A percentile compares a stretch with the other conserved stretches of the same genome.
These are phyloP conservation scores for Altica lythri DNA, from an alignment of 2,888 invertebrate genomes.

Conservation along the genomic window DNA sequence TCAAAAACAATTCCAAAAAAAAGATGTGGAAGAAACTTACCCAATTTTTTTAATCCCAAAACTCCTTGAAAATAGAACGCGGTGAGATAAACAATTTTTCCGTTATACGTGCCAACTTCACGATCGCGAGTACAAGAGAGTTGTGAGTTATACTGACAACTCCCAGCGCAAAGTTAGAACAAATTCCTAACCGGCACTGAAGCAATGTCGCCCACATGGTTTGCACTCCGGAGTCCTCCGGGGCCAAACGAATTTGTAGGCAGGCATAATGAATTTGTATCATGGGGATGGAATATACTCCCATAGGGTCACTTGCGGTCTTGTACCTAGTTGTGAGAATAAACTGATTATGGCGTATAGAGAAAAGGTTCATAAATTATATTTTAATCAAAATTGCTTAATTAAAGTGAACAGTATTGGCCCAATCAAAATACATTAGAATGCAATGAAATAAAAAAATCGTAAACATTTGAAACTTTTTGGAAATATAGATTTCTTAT, in stretches of 20 bases:
- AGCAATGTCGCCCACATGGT: constrained; percentile 28
- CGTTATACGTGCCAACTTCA: background rate
- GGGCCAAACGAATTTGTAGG: constrained; percentile 14
- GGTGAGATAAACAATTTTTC: background rate
- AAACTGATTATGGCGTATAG: too few species aligned
- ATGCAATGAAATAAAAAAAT: too few species aligned
- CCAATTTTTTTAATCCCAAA: background rate
- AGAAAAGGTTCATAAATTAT: too few species aligned
- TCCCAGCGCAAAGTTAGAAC: constrained; percentile 22
- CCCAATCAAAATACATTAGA: too few species aligned
- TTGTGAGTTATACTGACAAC: constrained; percentile 10
- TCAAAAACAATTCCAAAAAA: too few species aligned
- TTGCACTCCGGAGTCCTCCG: constrained; percentile 30
- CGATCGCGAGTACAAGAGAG: background rate
- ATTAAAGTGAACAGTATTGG: too few species aligned
- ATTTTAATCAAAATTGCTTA: too few species aligned
- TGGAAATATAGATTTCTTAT: too few species aligned
- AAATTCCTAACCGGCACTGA: constrained; percentile 32
- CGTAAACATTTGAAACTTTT: too few species aligned
- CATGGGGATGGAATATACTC: background rate
- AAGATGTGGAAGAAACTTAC: constrained; percentile 4
- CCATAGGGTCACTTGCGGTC: background rate
- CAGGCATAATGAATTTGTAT: constrained; percentile 16
- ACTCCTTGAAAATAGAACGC: background rate
- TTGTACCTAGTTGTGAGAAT: too few species aligned